Base-by-base conservation (phyloP, 2,113 vertebrate genomes). In the Gyps fulvus region DNA sequence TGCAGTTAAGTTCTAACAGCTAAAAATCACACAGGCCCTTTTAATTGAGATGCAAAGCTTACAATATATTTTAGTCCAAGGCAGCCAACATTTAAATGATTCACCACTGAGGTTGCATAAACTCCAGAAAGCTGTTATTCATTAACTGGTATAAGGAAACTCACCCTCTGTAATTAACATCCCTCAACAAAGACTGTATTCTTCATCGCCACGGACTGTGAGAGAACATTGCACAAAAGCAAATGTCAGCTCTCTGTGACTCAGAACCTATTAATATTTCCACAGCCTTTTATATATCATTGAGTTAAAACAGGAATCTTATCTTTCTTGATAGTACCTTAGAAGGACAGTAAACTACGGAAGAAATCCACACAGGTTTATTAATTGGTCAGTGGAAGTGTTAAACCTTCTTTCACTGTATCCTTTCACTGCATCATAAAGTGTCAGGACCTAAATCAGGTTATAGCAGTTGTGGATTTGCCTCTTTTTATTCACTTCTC, bases 251-350 rank as follows among this genome's bases (percentile, higher is more conserved):
- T 85, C 49, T 91, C 93, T 80, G 40, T 82, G 87, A 97, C 79
- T 90, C 92, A 92, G 34, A 87, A 87, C 67, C 45, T 45, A 85
- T 76, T 92, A 88, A 78, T 95, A 66, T 83, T 88, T 94, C 72
- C n/a, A 61, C 40, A 91, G 57, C 21, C 20, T 73, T 79, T 77
- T 61, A 86, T 26, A 76, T 42, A 77, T 26, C 74, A 66, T 27
- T 69, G 42, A 92, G 58, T 32, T 87, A 90, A 93, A 96, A 71
- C 0, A 89, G 23, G 49, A 55, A 91, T 84, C 78, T 73, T 66
- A 57, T 67, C 49, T 84, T 62, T 89, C 63, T 29, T 74, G 27
- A 19, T 66, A 59, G 19, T 57, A 76, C 52, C 54, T 91, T 76
- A 82, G 34, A 40, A 89, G 34, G 70, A 87, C 91, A 94, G 6